A percentile compares a stretch with the other conserved stretches of the same genome.
Evolutionary conservation across 2,113 vertebrate species (phyloP).

Genomic region (Pluvianellus socialis): DNA sequence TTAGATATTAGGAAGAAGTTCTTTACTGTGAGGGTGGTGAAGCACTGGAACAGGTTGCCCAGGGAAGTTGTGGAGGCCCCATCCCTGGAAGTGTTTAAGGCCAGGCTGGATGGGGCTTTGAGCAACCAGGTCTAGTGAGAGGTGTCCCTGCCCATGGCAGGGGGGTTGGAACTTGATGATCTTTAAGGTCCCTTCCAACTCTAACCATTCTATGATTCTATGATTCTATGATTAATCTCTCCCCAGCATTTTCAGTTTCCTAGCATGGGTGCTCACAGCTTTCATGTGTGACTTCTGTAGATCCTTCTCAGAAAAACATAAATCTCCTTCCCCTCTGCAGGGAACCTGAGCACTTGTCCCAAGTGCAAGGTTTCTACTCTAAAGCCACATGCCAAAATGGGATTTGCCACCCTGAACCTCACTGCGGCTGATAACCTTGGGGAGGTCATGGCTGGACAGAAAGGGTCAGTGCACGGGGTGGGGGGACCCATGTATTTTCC

Average conservation of each 20-base stretch:
- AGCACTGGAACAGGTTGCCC: no score
- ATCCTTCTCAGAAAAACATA: neutral
- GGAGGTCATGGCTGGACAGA: neutral
- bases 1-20: no score
- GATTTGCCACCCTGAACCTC: neutral
- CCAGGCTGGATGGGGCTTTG: no score
- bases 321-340: neutral
- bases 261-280: neutral
- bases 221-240: no score
- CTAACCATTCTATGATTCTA: no score
- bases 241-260: neutral
- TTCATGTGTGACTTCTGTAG: neutral
- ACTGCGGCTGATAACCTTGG: neutral
- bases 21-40: no score
- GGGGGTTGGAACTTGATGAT: no score
- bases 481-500: neutral
- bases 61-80: no score
- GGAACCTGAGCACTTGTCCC: neutral
- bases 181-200: no score
- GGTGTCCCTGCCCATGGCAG: no score
- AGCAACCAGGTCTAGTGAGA: no score
- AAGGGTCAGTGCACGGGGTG: neutral
- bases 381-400: neutral
- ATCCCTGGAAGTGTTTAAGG: no score
- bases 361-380: neutral